Percentiles rank a stretch among this genome's conserved stretches.
Evolutionary conservation across 1,140 invertebrate species (phyloP).

Genomic region (Bombus superbus): DNA sequence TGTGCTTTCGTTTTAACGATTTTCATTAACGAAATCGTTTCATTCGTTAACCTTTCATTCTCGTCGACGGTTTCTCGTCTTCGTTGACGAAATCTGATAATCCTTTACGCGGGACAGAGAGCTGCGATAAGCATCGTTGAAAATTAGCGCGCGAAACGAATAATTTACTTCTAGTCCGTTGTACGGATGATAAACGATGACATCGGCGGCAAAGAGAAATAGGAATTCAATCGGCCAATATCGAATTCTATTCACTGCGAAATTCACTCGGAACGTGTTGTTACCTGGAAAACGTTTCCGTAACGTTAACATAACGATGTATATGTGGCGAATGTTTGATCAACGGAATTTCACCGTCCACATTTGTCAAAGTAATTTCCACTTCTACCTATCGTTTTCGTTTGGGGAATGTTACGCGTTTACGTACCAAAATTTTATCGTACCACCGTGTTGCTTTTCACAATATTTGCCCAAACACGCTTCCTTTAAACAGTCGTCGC

Average conservation of each 20-base stretch:
- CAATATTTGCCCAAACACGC: slow-evolving; percentile 5
- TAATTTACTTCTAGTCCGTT: neutral
- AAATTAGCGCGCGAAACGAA: neutral
- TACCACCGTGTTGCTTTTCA: neutral
- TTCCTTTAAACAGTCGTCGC: neutral
- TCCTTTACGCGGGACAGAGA: too few relatives aligned
- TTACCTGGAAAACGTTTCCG: slow-evolving; percentile 10
- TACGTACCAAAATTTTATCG: slow-evolving; percentile 3
- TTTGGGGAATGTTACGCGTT: slow-evolving; percentile 1
- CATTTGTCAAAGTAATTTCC: slow-evolving; percentile 40
- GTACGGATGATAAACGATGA: neutral
- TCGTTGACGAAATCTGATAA: too few relatives aligned
- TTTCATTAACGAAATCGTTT: too few relatives aligned
- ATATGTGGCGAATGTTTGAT: slow-evolving; percentile 2
- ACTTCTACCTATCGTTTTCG: neutral
- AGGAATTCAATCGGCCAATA: slow-evolving; percentile 1
- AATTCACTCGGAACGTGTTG: neutral
- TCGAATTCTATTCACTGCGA: neutral
- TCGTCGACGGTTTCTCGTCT: too few relatives aligned
- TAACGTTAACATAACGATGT: slow-evolving; percentile 31
- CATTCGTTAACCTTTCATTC: too few relatives aligned
- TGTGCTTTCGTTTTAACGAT: too few relatives aligned
- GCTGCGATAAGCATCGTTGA: too few relatives aligned
- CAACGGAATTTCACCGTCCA: slow-evolving; percentile 29
- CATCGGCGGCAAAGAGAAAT: neutral